A percentile compares a stretch with the other conserved stretches of the same genome.
phyloP scores from a whole-genome alignment of 1,140 invertebrate genomes.

The Ostrea edulis region DNA sequence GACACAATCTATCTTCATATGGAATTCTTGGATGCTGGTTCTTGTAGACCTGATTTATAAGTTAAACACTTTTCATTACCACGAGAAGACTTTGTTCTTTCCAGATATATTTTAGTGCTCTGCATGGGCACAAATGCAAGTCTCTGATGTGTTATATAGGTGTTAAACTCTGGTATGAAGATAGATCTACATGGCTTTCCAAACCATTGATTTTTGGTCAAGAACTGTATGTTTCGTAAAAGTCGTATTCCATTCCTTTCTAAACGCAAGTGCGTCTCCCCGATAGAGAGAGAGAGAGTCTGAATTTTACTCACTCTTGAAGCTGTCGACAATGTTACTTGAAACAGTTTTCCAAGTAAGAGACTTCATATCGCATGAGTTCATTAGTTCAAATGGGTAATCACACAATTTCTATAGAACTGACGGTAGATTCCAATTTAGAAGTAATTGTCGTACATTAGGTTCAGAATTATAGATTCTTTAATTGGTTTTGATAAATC shows the following conservation, averaged over 20 bases:
- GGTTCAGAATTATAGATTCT: background rate
- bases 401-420: no score
- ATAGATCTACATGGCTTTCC: background rate
- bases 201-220: background rate
- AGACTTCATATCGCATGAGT: no score
- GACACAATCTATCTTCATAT: slow-evolving; percentile 32
- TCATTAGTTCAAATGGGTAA: no score
- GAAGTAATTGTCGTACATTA: background rate
- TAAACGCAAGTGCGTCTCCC: background rate
- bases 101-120: slow-evolving; percentile 7
- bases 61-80: background rate
- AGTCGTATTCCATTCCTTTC: background rate
- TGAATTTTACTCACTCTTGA: slow-evolving; percentile 22
- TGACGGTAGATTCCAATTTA: no score
- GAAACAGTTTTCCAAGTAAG: no score
- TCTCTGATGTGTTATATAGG: background rate
- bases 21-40: background rate
- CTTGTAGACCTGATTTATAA: background rate
- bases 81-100: background rate
- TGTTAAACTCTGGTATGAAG: slow-evolving; percentile 27
- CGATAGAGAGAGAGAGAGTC: no score
- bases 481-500: background rate
- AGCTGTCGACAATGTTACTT: no score
- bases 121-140: background rate
- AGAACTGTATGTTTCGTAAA: slow-evolving; percentile 4